These are phyloP conservation scores for Acipenser ruthenus DNA, from an alignment of 2,797 vertebrate genomes.

Conservation along the genomic window DNA sequence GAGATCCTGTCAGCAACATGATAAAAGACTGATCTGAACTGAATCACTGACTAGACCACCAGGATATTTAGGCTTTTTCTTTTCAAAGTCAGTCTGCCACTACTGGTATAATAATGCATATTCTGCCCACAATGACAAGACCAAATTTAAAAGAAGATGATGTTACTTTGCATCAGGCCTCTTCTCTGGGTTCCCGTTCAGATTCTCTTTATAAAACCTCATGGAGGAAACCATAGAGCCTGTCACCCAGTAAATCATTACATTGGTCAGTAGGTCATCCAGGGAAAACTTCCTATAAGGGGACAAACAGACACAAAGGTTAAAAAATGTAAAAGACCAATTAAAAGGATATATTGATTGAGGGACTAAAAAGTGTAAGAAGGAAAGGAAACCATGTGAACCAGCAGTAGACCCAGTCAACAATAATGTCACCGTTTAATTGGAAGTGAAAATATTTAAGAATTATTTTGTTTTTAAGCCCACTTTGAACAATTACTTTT, in stretches of 20 bases:
- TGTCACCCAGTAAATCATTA: conserved; percentile 88
- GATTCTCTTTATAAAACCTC: conserved; percentile 84
- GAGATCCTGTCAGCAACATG: too few species aligned
- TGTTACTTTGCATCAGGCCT: conserved; percentile 48
- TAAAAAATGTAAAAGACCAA: neutral
- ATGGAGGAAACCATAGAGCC: conserved; percentile 74
- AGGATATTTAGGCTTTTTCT: neutral
- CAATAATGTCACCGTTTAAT: too few species aligned
- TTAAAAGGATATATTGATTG: neutral
- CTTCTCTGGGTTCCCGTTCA: conserved; percentile 26
- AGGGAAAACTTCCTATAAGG: conserved; percentile 66
- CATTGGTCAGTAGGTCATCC: conserved; percentile 74
- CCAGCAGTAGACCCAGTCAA: too few species aligned
- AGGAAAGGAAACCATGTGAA: too few species aligned
- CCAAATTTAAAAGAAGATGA: neutral
- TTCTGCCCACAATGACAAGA: neutral
- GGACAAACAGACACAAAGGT: neutral
- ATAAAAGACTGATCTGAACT: neutral
- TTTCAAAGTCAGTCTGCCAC: neutral
- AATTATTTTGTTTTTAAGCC: too few species aligned
- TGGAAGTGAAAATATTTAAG: too few species aligned
- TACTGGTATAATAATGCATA: conserved; percentile 4
- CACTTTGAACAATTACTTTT: too few species aligned
- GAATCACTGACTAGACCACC: neutral
- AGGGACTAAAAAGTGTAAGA: neutral